Evolutionary conservation across 2,888 invertebrate genomes (phyloP).

Genomic region (Limnephilus marmoratus): DNA sequence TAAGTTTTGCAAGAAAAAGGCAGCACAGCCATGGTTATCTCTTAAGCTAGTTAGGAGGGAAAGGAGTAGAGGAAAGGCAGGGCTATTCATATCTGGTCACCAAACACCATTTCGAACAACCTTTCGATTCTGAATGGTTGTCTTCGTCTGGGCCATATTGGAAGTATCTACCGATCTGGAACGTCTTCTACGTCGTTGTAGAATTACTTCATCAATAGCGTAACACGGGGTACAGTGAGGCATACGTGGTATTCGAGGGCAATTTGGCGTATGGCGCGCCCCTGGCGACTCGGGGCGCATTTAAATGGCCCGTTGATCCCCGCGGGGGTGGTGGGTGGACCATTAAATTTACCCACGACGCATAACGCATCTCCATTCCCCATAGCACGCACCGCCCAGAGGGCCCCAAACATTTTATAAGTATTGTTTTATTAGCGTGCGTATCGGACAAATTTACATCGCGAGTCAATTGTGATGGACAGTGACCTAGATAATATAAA

Average conservation of each 20-base stretch:
- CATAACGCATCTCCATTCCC: not conserved
- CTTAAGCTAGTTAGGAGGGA: too few relatives aligned
- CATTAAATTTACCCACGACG: conserved; percentile 23
- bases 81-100: too few relatives aligned
- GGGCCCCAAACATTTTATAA: not conserved
- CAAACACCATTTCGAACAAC: too few relatives aligned
- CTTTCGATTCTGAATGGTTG: too few relatives aligned
- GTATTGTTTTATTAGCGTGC: not conserved
- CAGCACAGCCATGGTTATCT: too few relatives aligned
- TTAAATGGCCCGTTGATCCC: conserved; percentile 57
- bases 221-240: not conserved
- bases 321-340: not conserved
- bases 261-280: conserved; percentile 62
- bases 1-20: too few relatives aligned
- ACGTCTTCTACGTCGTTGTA: not conserved
- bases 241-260: conserved; percentile 32
- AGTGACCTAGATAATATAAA: not conserved
- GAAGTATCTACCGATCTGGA: not conserved
- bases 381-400: not conserved
- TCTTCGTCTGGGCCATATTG: too few relatives aligned
- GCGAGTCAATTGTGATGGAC: not conserved
- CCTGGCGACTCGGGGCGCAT: conserved; percentile 58
- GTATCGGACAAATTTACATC: not conserved
- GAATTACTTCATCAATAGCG: not conserved
- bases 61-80: too few relatives aligned